These are phyloP conservation scores for Tanaodytes sp. DNA, from an alignment of 2,888 invertebrate genomes.

Conservation along the genomic window DNA sequence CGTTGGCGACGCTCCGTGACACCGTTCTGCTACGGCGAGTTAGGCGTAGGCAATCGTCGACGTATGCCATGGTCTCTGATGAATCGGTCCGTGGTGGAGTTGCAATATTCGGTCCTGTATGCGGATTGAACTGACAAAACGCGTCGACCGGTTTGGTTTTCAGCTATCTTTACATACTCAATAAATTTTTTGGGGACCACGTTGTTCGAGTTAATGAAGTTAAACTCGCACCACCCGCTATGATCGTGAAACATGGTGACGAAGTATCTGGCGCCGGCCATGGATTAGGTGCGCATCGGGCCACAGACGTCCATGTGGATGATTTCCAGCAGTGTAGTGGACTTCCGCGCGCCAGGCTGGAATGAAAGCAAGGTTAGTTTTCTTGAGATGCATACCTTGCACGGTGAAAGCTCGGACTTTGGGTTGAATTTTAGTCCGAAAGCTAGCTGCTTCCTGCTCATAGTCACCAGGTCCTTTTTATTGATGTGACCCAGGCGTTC, in stretches of 20 bases:
- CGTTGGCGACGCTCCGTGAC: background rate
- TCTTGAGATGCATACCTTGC: background rate
- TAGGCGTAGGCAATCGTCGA: background rate
- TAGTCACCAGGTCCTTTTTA: background rate
- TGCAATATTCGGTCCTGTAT: conserved; percentile 21
- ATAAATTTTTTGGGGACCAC: conserved; percentile 1
- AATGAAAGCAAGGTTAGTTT: conserved; percentile 10
- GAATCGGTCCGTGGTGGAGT: background rate
- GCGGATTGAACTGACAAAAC: conserved; percentile 41
- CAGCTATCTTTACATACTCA: conserved; percentile 4
- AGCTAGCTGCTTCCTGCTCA: background rate
- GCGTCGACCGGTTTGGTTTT: conserved; percentile 30
- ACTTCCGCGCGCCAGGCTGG: background rate
- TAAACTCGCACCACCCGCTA: conserved; percentile 10
- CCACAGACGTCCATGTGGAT: conserved; percentile 15
- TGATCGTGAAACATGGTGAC: conserved; percentile 7
- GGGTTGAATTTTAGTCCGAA: background rate
- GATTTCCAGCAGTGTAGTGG: conserved; percentile 3
- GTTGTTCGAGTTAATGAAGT: background rate
- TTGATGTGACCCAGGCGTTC: conserved; percentile 7
- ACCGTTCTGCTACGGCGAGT: conserved; percentile 2
- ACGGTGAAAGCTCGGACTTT: background rate
- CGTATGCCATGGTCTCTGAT: background rate
- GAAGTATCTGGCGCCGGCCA: conserved; percentile 8
- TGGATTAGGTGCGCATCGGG: conserved; percentile 8